Conservation (phyloP, 2,797 vertebrate species). For the Austrolebias charrua region DNA sequence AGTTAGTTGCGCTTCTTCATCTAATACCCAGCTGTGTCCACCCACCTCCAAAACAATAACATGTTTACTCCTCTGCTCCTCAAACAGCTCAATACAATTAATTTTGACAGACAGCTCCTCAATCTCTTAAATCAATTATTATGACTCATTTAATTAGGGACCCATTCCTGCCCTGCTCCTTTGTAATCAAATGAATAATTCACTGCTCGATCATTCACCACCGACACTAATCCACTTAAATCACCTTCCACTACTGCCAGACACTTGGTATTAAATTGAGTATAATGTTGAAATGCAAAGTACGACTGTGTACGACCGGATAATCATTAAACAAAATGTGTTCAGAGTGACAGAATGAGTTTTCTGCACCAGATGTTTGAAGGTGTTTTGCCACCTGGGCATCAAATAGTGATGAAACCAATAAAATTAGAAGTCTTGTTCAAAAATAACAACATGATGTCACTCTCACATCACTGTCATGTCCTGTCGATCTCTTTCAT, state of each 20-base stretch:
- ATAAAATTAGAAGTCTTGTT: slow-evolving; percentile 6
- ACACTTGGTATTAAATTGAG: slow-evolving; percentile 66
- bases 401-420: slow-evolving; percentile 44
- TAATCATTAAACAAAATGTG: slow-evolving; percentile 33
- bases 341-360: slow-evolving; percentile 41
- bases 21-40: slow-evolving; percentile 59
- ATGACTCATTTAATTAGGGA: slow-evolving; percentile 77
- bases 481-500: background rate
- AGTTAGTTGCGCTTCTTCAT: slow-evolving; percentile 32
- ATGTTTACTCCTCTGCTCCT: slow-evolving; percentile 70
- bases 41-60: slow-evolving; percentile 71
- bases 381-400: slow-evolving; percentile 28
- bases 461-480: slow-evolving; percentile 17
- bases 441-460: slow-evolving; percentile 8
- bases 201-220: slow-evolving; percentile 77
- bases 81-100: slow-evolving; percentile 54
- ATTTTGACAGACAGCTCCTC: slow-evolving; percentile 79
- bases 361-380: slow-evolving; percentile 42
- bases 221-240: slow-evolving; percentile 75
- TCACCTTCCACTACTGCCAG: slow-evolving; percentile 68
- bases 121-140: slow-evolving; percentile 81
- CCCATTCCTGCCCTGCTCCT: slow-evolving; percentile 73
- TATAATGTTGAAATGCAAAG: slow-evolving; percentile 66
- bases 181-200: slow-evolving; percentile 82
- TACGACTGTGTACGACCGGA: slow-evolving; percentile 58